Base-by-base conservation (phyloP, 2,797 vertebrate species). In the Spinus olivaceus region DNA sequence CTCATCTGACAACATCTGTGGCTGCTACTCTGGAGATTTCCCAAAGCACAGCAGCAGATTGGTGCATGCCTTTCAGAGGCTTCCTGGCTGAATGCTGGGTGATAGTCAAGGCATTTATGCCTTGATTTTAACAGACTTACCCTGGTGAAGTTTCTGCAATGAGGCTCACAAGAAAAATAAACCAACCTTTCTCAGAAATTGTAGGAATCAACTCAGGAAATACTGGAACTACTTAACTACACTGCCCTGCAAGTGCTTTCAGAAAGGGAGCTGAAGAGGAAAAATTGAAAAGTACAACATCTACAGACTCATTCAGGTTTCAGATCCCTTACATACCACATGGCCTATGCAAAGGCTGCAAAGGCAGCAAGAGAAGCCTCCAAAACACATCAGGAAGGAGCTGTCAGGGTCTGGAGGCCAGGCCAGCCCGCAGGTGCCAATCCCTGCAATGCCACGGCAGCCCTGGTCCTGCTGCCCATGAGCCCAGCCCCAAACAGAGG, bases 401-500 rank as follows among this genome's bases (percentile, higher is more conserved):
- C 42, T 74, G 66, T 21, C 61, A 49, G 73, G 37, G 50, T 20
- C 33, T 27, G 30, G 32, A 6, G 12, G 22, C 49, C 65, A 4
- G 33, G n/a, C 49, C 81, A 56, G 13, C 28, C 63, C 53, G 53
- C 33, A n/a, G 70, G 32, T 79, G 59, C 21, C 66, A 18, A 33
- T 33, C 24, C 49, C 65, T 23, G 64, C 0, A 2, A 39, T 1
- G 37, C 14, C 10, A 10, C 7, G 12, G 64, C 1, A 5, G 51
- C 23, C 54, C 41, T 5, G 9, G 30, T 7, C 12, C 25, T 47
- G n/a, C 61, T 59, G 30, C 35, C 39, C 46, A 33, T 1, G 0
- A 4, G 47, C 35, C 42, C n/a, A 41, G 39, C 20, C 59, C 27
- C 0, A 0, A 21, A 24, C 1, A 1, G 0, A 4, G 20, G 24